Evolutionary conservation across 2,888 invertebrate species (phyloP), one percentile per base, ranked within the genome.

Genomic region (Hirtodrosophila cameraria): DNA sequence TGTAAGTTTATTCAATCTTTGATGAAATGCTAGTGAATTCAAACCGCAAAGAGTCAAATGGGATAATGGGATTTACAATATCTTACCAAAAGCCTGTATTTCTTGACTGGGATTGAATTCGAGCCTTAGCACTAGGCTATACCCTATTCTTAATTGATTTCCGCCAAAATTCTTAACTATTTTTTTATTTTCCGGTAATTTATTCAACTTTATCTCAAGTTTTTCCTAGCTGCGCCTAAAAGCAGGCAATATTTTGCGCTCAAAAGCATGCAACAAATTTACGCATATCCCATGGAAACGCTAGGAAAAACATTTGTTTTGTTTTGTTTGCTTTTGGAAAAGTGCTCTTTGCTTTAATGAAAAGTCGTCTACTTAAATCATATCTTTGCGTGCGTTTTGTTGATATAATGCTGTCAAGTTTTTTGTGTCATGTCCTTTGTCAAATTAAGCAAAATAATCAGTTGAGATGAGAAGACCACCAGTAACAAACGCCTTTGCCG

Each of bases 371-470:
- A 49, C 18, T 45, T 49, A 33, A 28, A 38, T 41, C 12, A 38
- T 12, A n/a, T n/a, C n/a, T n/a, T 0, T 33, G 11, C 13, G 27
- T 12, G 16, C 27, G 18, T 39, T 50, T n/a, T 6, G 41, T 23
- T 65, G 67, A 72, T 68, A 72, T 82, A 50, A 54, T 50, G 58
- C 64, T 79, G 83, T 78, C 87, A 86, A 49, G 41, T 75, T 50
- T 58, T 50, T 53, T 42, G 20, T 85, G 82, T 75, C 80, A 55
- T 42, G 60, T 82, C 68, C 80, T 86, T 73, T 82, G 87, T 82
- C 85, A 85, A 82, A 72, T 82, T 83, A 86, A 73, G 55, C 41
- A 38, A 35, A 55, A 35, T 45, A 57, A 13, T 58, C 39, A 20
- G 27, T 55, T 43, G 68, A 3, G 46, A n/a, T n/a, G n/a, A n/a